Evolutionary conservation across 1,140 invertebrate species (phyloP).

Genomic region (Panagrolaimus sp.): DNA sequence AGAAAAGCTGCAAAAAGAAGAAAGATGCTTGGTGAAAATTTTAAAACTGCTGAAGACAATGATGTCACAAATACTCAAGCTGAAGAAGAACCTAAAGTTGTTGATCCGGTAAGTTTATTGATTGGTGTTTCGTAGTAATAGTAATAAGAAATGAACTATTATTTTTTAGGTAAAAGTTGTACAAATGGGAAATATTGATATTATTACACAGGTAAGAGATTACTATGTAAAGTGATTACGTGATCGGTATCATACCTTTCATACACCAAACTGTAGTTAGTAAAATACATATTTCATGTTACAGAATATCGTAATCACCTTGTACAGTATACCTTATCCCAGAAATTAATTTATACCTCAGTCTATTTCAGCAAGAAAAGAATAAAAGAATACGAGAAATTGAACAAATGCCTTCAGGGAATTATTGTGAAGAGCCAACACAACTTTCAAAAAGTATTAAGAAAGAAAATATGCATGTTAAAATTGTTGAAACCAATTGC

Average conservation of each 20-base stretch:
- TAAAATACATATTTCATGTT: no score
- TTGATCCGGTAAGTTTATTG: no score
- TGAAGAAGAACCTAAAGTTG: background rate
- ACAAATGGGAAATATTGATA: constrained; percentile 9
- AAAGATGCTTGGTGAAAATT: background rate
- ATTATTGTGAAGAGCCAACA: constrained; percentile 1
- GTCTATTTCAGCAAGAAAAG: background rate
- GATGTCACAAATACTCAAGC: background rate
- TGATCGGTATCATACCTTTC: no score
- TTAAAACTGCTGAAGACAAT: background rate
- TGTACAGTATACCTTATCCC: no score
- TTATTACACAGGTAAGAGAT: background rate
- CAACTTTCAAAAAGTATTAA: background rate
- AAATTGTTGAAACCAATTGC: constrained; percentile 1
- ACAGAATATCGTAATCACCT: no score
- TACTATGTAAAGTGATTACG: no score
- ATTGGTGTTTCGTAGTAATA: no score
- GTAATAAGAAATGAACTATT: no score
- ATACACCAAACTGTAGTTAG: no score
- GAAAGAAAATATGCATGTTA: background rate
- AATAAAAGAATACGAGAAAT: constrained; percentile 7
- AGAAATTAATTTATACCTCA: no score
- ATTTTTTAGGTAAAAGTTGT: background rate
- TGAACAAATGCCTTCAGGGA: constrained; percentile 10
- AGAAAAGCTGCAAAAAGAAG: no score